Evolutionary conservation across 1,140 invertebrate species (phyloP).

Genomic region (Zaprionus ornatus): DNA sequence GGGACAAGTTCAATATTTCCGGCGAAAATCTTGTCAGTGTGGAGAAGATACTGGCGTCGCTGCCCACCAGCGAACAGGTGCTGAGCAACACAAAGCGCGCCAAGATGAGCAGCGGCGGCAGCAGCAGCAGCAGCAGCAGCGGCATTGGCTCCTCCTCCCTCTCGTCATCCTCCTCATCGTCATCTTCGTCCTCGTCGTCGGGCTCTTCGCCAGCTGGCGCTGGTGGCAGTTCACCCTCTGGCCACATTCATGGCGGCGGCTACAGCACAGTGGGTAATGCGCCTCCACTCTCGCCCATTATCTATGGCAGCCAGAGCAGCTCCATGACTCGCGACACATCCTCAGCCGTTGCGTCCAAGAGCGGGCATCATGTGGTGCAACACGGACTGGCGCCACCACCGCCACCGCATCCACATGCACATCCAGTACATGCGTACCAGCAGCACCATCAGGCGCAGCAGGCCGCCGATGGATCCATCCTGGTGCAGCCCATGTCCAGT

Average conservation of each 20-base stretch:
- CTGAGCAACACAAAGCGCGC: conserved; percentile 91
- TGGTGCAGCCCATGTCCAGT: conserved; percentile 37
- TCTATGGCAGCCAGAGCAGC: conserved; percentile 56
- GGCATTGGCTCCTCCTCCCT: conserved; percentile 36
- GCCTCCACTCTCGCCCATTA: conserved; percentile 55
- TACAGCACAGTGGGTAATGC: conserved; percentile 30
- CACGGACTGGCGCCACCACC: conserved; percentile 52
- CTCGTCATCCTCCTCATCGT: conserved; percentile 33
- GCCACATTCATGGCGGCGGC: conserved; percentile 39
- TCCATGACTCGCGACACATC: not conserved
- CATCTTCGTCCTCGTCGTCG: conserved; percentile 34
- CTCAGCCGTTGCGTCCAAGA: conserved; percentile 44
- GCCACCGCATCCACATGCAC: conserved; percentile 40
- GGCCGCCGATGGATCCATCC: conserved; percentile 9
- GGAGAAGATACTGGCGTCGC: conserved; percentile 93
- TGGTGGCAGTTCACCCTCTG: conserved; percentile 32
- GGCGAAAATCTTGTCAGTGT: conserved; percentile 93
- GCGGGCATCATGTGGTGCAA: conserved; percentile 57
- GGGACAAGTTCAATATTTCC: conserved; percentile 96
- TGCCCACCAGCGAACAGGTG: conserved; percentile 92
- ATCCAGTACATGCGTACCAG: conserved; percentile 54
- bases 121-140: conserved; percentile 55
- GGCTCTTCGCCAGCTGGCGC: conserved; percentile 27
- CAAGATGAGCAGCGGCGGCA: conserved; percentile 85
- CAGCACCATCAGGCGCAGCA: conserved; percentile 59